Conservation (phyloP, 2,888 invertebrate genomes). For the Ophraella communa region DNA sequence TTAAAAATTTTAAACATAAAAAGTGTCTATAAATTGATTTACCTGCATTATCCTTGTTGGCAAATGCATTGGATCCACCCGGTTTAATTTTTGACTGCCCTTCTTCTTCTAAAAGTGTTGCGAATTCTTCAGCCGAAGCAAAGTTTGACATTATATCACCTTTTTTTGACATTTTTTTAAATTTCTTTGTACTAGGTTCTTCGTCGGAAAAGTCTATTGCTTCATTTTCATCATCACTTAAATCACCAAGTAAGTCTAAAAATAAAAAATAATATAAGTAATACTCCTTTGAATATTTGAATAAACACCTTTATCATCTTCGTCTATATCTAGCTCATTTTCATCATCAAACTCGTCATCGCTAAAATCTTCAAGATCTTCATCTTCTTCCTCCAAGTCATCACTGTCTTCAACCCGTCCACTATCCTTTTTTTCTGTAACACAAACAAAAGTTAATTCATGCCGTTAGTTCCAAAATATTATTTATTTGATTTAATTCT, state of each 20-base stretch:
- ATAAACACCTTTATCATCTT: conserved; percentile 59
- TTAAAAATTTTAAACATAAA: too few species aligned
- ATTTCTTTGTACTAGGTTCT: conserved; percentile 36
- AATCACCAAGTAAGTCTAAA: conserved; percentile 47
- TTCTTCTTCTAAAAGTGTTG: conserved; percentile 85
- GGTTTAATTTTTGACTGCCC: conserved; percentile 66
- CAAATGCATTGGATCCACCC: conserved; percentile 73
- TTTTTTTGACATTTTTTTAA: conserved; percentile 34
- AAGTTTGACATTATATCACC: conserved; percentile 71
- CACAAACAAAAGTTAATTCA: not conserved
- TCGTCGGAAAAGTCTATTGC: conserved; percentile 58
- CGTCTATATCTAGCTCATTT: conserved; percentile 54
- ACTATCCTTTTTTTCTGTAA: not conserved
- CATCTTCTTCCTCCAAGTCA: conserved; percentile 48
- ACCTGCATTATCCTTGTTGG: conserved; percentile 80
- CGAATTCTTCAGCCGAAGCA: conserved; percentile 88
- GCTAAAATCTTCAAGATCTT: conserved; percentile 53
- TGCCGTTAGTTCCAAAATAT: not conserved
- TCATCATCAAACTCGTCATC: conserved; percentile 34
- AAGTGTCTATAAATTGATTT: conserved; percentile 35
- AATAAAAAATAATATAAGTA: conserved; percentile 15
- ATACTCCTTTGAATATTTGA: too few species aligned
- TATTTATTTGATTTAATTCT: too few species aligned
- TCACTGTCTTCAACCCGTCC: conserved; percentile 31
- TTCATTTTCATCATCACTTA: conserved; percentile 55